Conservation (phyloP, 1,140 invertebrate genomes). For the Drosophila oshimai region DNA sequence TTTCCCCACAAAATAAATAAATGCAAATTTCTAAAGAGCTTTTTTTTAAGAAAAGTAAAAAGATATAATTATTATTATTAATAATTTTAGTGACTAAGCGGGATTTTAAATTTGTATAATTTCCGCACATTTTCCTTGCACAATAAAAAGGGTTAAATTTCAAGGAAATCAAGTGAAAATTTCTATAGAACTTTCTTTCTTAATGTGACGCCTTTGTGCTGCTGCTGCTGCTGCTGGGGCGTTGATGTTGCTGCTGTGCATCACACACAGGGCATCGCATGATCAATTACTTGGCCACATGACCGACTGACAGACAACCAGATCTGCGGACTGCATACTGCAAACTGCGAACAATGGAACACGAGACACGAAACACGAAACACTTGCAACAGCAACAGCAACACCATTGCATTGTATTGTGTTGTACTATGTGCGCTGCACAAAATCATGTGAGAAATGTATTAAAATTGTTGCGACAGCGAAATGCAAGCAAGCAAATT, state of each 20-base stretch:
- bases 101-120: no score
- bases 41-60: no score
- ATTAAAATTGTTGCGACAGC: constrained; percentile 73
- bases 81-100: no score
- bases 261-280: constrained; percentile 15
- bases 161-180: neutral
- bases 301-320: constrained; percentile 33
- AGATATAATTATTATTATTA: neutral
- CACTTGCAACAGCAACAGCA: constrained; percentile 19
- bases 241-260: neutral
- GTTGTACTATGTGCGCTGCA: constrained; percentile 12
- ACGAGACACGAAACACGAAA: constrained; percentile 20
- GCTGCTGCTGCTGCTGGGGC: neutral
- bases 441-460: constrained; percentile 70
- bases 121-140: no score
- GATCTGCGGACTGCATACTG: no score
- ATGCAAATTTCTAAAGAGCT: neutral
- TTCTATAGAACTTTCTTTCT: constrained; percentile 17
- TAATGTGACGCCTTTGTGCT: constrained; percentile 1
- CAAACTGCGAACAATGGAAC: constrained; percentile 34
- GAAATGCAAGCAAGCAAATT: constrained; percentile 68
- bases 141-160: neutral
- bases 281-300: constrained; percentile 41
- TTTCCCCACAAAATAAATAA: neutral
- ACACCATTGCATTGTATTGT: neutral